A percentile compares a stretch with the other conserved stretches of the same genome.
phyloP scores from a whole-genome alignment of 2,888 invertebrate species.

The Nomada fucata region DNA sequence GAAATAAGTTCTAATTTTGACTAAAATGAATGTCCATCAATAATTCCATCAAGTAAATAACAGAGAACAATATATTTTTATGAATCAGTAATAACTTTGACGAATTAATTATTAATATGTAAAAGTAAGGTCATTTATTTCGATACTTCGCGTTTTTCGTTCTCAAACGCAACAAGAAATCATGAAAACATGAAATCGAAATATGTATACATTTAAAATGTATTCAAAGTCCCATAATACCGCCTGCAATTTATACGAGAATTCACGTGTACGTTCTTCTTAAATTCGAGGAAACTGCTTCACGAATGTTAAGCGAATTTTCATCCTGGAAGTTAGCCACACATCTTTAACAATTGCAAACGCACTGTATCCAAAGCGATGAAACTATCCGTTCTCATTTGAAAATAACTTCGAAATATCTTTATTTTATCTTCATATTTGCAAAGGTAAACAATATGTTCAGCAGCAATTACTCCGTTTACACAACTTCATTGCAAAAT shows the following conservation, averaged over 20 bases:
- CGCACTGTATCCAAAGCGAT: slow-evolving; percentile 15
- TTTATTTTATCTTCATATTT: not conserved
- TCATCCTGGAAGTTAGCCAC: slow-evolving; percentile 14
- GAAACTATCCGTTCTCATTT: not conserved
- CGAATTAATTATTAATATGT: too few relatives aligned
- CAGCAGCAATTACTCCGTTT: too few relatives aligned
- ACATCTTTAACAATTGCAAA: slow-evolving; percentile 6
- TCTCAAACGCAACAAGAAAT: too few relatives aligned
- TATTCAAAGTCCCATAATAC: slow-evolving; percentile 39
- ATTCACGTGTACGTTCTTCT: slow-evolving; percentile 35
- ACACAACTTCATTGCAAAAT: too few relatives aligned
- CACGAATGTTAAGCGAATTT: not conserved
- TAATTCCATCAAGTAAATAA: too few relatives aligned
- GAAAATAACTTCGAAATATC: slow-evolving; percentile 19
- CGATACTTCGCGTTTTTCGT: too few relatives aligned
- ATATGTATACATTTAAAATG: slow-evolving; percentile 10
- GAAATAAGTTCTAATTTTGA: too few relatives aligned
- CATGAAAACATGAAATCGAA: not conserved
- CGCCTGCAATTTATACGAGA: slow-evolving; percentile 42
- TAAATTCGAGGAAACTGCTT: not conserved
- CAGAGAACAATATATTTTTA: too few relatives aligned
- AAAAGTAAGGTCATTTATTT: too few relatives aligned
- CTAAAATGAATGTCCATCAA: too few relatives aligned
- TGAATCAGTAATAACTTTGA: too few relatives aligned
- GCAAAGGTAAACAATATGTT: too few relatives aligned